Base-by-base conservation (phyloP, 2,888 invertebrate species). In the Chloroclystis v-ata region DNA sequence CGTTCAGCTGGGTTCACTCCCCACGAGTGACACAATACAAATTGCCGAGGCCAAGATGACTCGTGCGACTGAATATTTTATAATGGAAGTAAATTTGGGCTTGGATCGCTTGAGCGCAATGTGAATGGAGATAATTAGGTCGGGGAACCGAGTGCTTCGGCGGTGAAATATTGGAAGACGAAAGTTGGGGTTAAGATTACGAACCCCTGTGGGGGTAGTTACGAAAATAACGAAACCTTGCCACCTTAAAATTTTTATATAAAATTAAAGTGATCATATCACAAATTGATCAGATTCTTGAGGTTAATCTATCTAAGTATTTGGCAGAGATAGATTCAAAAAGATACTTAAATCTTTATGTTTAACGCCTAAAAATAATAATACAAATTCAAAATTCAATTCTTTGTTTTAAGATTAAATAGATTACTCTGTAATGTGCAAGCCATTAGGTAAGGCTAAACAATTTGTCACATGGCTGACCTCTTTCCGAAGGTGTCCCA, bases 391-490 rank as follows among this genome's bases (percentile, higher is more conserved):
- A n/a, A n/a, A n/a, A n/a, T n/a, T n/a, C n/a, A n/a, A n/a, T n/a
- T n/a, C n/a, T n/a, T n/a, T n/a, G n/a, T n/a, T n/a, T n/a, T n/a
- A n/a, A n/a, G n/a, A n/a, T n/a, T n/a, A n/a, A n/a, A n/a, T n/a
- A n/a, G n/a, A n/a, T n/a, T n/a, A n/a, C n/a, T n/a, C n/a, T n/a
- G n/a, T n/a, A n/a, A n/a, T n/a, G n/a, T n/a, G n/a, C n/a, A n/a
- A n/a, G n/a, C 70, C 70, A 76, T 81, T 80, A 78, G 73, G 67
- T 65, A 61, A 63, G 64, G 67, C 66, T 77, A 69, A 72, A 74
- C 71, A 75, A 78, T 81, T 78, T 69, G 74, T 70, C 69, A 70
- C 66, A 60, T 61, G 61, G 60, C 69, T 72, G 79, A 77, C 76
- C 78, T 75, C 69, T 65, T 45, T 74, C 67, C 65, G 60, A 63